Evolutionary conservation across 2,797 vertebrate genomes (phyloP), one percentile per base, ranked within the genome.

Genomic region (Thaleichthys pacificus): DNA sequence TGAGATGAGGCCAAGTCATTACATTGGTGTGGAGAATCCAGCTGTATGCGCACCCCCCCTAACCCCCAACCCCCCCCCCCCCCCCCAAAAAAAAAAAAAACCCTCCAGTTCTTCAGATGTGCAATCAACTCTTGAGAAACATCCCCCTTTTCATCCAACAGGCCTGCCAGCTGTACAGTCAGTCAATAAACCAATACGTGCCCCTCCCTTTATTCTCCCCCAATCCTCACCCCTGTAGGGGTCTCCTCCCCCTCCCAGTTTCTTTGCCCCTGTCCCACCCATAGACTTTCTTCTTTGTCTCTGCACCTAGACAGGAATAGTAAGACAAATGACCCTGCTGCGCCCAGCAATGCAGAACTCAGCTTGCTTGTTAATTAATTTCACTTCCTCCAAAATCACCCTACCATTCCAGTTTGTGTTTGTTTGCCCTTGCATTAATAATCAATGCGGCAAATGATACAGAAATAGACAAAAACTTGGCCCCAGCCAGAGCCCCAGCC

Each of bases 161-260:
- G 76, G 74, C 74, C 86, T 82, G 67, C 73, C 71, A 81, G 83
- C 84, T 79, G 73, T 84, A 83, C 86, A 85, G 83, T 75, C 82
- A 85, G 86, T 89, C 88, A 87, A 83, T 89, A 90, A 87, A 89
- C 83, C 80, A 68, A 83, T 74, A 74, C 70, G 70, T 74, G 35
- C 70, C 38, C 26, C 14, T 66, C 73, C 63, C 71, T 68, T 66
- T 61, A 30, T 66, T 35, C 30, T 58, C 61, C 65, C 30, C 68
- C 63, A 49, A 54, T n/a, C 28, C 24, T 19, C 14, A 22, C 9
- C 61, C 17, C 67, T 73, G 67, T 28, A 26, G 56, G 38, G n/a
- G 5, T 14, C 30, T 63, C 14, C 26, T 4, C 56, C 38, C 61
- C 74, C 72, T 65, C 47, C 63, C 68, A 28, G 24, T 15, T 17